Conservation (phyloP, 2,888 invertebrate genomes). For the Aphodius sticticus region DNA sequence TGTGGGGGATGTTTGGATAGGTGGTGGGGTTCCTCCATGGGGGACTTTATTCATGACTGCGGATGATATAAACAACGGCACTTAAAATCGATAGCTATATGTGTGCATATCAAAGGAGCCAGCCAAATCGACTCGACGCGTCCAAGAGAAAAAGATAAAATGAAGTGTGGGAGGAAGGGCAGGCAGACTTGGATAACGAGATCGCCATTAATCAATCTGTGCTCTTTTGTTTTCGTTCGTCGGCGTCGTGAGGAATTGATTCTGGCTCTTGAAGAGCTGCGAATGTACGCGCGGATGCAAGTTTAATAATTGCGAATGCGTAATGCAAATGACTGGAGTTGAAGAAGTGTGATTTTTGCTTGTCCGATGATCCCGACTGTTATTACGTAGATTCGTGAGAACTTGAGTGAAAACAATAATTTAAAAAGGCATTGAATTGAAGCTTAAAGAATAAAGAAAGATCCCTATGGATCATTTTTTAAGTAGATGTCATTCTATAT, state of each 20-base stretch:
- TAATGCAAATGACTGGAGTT: neutral
- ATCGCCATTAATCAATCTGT: slow-evolving; percentile 4
- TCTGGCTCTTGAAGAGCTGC: neutral
- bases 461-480: too few species aligned
- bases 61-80: neutral
- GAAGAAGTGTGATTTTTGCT: neutral
- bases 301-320: neutral
- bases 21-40: neutral
- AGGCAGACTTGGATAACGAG: slow-evolving; percentile 4
- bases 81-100: neutral
- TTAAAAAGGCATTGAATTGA: too few species aligned
- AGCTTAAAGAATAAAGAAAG: too few species aligned
- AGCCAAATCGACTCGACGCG: slow-evolving; percentile 4
- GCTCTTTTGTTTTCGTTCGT: neutral
- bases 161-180: neutral
- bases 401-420: too few species aligned
- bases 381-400: too few species aligned
- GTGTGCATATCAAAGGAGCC: neutral
- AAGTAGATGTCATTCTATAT: too few species aligned
- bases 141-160: slow-evolving; percentile 4
- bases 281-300: neutral
- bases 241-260: neutral
- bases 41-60: neutral
- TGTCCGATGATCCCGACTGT: neutral
- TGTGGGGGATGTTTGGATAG: neutral